phyloP scores from a whole-genome alignment of 2,888 invertebrate species.

The Epirrhoe alternata region DNA sequence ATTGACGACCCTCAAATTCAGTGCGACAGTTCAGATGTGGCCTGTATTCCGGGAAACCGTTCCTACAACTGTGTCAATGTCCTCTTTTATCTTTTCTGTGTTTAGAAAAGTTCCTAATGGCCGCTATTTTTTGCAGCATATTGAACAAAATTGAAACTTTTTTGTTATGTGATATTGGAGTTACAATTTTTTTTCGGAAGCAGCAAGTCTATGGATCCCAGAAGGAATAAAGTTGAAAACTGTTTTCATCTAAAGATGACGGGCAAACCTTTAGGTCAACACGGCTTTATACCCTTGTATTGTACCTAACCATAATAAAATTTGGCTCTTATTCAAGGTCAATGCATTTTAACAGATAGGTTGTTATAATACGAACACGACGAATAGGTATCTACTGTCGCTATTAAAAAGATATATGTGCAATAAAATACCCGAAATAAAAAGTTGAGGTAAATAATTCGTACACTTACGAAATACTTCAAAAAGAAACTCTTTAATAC shows the following conservation, averaged over 20 bases:
- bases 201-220: too few species aligned
- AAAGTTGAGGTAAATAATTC: slow-evolving; percentile 1
- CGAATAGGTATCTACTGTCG: not conserved
- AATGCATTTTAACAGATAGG: not conserved
- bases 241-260: too few species aligned
- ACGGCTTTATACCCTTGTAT: too few species aligned
- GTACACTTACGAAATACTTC: slow-evolving; percentile 12
- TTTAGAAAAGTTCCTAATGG: slow-evolving; percentile 5
- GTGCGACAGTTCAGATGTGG: slow-evolving; percentile 24
- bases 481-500: slow-evolving; percentile 18
- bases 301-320: too few species aligned
- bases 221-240: too few species aligned
- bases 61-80: slow-evolving; percentile 15
- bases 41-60: slow-evolving; percentile 15
- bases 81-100: slow-evolving; percentile 10
- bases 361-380: not conserved
- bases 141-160: not conserved
- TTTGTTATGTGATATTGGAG: too few species aligned
- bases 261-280: too few species aligned
- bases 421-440: slow-evolving; percentile 6
- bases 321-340: too few species aligned
- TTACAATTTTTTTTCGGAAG: too few species aligned
- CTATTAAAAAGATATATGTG: slow-evolving; percentile 2
- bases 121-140: not conserved
- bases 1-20: slow-evolving; percentile 37